Conservation (phyloP, 2,797 vertebrate genomes). For the Lacerta bilineata region DNA sequence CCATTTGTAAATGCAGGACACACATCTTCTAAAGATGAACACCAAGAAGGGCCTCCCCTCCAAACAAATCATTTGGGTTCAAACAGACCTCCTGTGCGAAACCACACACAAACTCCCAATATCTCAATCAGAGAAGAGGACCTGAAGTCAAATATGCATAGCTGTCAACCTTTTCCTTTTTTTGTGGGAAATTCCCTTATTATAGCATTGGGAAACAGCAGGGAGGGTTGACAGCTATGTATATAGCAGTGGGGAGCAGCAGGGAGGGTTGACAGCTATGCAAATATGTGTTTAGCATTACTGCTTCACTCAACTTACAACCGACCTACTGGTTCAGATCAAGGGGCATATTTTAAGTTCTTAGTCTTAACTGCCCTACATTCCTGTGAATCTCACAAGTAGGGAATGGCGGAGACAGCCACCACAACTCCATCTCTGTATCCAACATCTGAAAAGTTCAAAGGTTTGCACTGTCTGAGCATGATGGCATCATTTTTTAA, state of each 20-base stretch:
- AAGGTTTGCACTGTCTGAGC: rapidly evolving
- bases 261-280: too few species aligned
- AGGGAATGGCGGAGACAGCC: neutral
- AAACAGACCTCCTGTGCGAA: neutral
- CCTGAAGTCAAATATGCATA: neutral
- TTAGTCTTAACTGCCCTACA: neutral
- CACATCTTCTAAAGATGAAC: neutral
- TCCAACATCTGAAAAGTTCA: too few species aligned
- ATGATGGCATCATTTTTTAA: neutral
- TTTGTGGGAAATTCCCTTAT: too few species aligned
- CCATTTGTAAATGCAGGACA: neutral
- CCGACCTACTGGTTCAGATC: neutral
- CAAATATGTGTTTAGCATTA: neutral
- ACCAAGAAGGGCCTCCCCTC: neutral
- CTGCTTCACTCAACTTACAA: neutral
- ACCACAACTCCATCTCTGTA: too few species aligned
- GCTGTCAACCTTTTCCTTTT: too few species aligned
- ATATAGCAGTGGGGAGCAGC: too few species aligned
- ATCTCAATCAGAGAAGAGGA: neutral
- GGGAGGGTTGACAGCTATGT: too few species aligned
- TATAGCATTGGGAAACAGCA: too few species aligned
- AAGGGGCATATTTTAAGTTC: neutral
- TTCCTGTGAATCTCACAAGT: neutral
- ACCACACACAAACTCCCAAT: neutral
- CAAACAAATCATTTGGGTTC: neutral